A percentile compares a stretch with the other conserved stretches of the same genome.
phyloP scores from a whole-genome alignment of 1,140 invertebrate species.

The Tachypleus tridentatus region DNA sequence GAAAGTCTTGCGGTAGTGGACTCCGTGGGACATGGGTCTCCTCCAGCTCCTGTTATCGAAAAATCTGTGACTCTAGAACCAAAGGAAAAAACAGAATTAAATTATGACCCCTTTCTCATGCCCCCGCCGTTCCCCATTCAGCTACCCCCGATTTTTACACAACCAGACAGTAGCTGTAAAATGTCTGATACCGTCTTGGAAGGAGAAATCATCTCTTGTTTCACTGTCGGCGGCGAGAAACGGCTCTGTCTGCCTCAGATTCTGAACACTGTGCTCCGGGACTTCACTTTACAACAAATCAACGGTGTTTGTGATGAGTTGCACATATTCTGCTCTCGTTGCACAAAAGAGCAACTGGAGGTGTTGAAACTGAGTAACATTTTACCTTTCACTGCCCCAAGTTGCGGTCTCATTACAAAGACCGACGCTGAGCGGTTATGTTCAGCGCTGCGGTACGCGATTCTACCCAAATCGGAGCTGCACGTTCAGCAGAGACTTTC shows the following conservation, averaged over 20 bases:
- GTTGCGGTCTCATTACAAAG: conserved; percentile 91
- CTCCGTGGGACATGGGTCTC: no score
- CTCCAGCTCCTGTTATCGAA: no score
- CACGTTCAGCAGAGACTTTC: conserved; percentile 8
- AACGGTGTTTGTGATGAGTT: conserved; percentile 85
- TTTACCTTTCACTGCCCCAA: conserved; percentile 62
- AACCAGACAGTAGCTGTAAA: conserved; percentile 68
- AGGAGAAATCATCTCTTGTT: conserved; percentile 84
- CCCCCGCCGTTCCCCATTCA: conserved; percentile 34
- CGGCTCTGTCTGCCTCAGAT: conserved; percentile 90
- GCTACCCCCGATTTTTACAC: conserved; percentile 60
- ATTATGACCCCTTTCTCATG: conserved; percentile 29
- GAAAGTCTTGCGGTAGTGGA: no score
- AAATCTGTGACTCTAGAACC: no score
- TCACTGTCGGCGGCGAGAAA: conserved; percentile 87
- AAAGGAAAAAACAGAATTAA: no score
- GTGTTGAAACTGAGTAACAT: conserved; percentile 71
- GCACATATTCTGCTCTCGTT: conserved; percentile 88
- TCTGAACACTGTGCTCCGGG: conserved; percentile 76
- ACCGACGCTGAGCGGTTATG: conserved; percentile 91
- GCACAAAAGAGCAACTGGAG: conserved; percentile 81
- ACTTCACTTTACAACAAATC: conserved; percentile 82
- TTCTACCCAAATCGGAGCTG: conserved; percentile 19
- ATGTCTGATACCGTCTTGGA: conserved; percentile 79
- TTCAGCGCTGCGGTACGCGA: conserved; percentile 54